These are phyloP conservation scores for Polypedilum pembai DNA, from an alignment of 1,140 invertebrate genomes.

Conservation along the genomic window DNA sequence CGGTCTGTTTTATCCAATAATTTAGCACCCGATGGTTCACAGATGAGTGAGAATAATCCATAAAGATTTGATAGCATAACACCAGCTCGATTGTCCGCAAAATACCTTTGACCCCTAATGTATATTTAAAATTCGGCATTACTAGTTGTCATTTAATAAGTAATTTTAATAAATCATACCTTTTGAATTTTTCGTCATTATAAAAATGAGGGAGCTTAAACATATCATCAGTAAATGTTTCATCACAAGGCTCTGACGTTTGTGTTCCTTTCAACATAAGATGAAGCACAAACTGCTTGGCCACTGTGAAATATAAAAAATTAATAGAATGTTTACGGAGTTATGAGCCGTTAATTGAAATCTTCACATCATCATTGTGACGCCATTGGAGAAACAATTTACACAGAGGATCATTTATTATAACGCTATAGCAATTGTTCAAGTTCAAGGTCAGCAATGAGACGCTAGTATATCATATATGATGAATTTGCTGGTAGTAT, in stretches of 20 bases:
- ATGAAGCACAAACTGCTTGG: background rate
- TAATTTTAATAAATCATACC: background rate
- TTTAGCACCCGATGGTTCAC: conserved; percentile 50
- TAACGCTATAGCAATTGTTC: no score
- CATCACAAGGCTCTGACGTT: background rate
- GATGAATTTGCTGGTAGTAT: no score
- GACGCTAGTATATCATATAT: no score
- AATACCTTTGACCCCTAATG: conserved; percentile 54
- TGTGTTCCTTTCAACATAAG: background rate
- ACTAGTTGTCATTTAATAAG: background rate
- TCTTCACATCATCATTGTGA: no score
- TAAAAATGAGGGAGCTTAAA: background rate
- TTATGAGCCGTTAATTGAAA: no score
- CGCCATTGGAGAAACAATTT: no score
- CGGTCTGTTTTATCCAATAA: conserved; percentile 53
- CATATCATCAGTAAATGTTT: background rate
- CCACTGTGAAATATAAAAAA: background rate
- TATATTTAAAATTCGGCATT: background rate
- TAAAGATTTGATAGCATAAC: conserved; percentile 50
- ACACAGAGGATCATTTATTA: no score
- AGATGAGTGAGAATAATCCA: conserved; percentile 51
- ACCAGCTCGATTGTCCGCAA: conserved; percentile 47
- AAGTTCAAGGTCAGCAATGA: no score
- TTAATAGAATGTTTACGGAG: background rate
- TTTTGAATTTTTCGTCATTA: conserved; percentile 2